Base-by-base conservation (phyloP, 2,113 vertebrate genomes). In the Eonycteris spelaea region DNA sequence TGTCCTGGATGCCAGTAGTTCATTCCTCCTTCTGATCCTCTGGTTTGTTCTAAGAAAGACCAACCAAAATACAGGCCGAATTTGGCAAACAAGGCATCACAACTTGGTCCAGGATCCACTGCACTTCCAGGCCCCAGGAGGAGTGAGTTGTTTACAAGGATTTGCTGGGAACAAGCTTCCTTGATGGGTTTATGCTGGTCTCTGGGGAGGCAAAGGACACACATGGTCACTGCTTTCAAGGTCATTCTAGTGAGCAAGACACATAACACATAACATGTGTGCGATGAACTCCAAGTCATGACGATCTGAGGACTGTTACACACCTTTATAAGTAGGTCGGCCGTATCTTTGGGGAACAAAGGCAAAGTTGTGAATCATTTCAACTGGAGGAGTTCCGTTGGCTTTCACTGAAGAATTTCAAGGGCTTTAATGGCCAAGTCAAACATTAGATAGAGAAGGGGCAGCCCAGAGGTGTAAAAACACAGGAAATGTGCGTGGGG, bases 261-360 rank as follows among this genome's bases (percentile, higher is more conserved):
- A 26, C 10, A 30, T 0, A 18, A 26, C 26, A 35, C 13, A 26
- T 0, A 16, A 26, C 24, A 40, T 0, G 11, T 3, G 0, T 45
- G 35, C 15, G 26, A 28, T 14, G 68, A 71, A 40, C 45, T 67
- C n/a, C 9, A 82, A 61, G n/a, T 61, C 45, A 12, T 19, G 24
- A 19, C 40, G 19, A 68, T 18, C 40, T 51, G n/a, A 55, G 53
- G 48, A 53, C 70, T 3, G 35, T 73, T 59, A 79, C 13, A 26
- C 3, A 53, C 28, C 15, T 84, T 67, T 12, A 0, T 24, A 78
- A 78, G 12, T 73, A 38, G 53, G 15, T 73, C 35, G 53, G 18
- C 21, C 3, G 15, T n/a, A 0, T 75, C 3, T 68, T 68, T 84
- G 1, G 63, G 26, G 3, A 45, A 11, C 40, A 38, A 45, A 45